phyloP scores from a whole-genome alignment of 2,888 invertebrate genomes.

The Acanthococcus lagerstroemiae region DNA sequence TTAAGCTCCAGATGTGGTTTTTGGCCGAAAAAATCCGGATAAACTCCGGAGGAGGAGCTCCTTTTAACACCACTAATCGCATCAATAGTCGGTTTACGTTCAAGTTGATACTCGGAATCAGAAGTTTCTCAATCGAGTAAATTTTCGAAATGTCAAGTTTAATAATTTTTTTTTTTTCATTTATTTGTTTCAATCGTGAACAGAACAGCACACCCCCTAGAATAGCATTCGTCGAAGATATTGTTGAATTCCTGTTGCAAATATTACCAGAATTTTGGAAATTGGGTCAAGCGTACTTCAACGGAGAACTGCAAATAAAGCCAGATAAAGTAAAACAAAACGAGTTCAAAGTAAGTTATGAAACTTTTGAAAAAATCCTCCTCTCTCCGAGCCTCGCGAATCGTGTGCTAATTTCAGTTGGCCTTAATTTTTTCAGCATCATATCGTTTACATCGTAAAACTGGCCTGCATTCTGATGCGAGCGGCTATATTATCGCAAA shows the following conservation, averaged over 20 bases:
- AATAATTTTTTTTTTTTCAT: background rate
- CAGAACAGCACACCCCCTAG: conserved; percentile 51
- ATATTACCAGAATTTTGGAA: conserved; percentile 90
- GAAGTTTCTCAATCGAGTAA: too few species aligned
- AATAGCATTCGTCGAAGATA: conserved; percentile 67
- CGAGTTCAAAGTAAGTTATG: conserved; percentile 57
- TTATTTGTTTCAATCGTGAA: conserved; percentile 31
- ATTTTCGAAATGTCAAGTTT: too few species aligned
- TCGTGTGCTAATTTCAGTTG: background rate
- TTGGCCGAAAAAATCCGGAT: too few species aligned
- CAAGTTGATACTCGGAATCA: too few species aligned
- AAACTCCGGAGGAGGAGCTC: too few species aligned
- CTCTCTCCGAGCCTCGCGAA: too few species aligned
- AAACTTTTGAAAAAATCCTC: background rate
- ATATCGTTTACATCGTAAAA: conserved; percentile 67
- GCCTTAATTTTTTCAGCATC: conserved; percentile 48
- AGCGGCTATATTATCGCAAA: conserved; percentile 58
- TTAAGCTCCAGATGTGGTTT: too few species aligned
- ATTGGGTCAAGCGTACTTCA: conserved; percentile 87
- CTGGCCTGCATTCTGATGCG: conserved; percentile 63
- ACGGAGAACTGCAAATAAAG: conserved; percentile 69
- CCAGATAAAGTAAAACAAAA: conserved; percentile 60
- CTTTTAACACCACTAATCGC: too few species aligned
- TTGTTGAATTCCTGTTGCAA: conserved; percentile 62
- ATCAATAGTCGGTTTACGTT: too few species aligned